Evolutionary conservation across 2,797 vertebrate genomes (phyloP).

Genomic region (Amblyraja radiata): DNA sequence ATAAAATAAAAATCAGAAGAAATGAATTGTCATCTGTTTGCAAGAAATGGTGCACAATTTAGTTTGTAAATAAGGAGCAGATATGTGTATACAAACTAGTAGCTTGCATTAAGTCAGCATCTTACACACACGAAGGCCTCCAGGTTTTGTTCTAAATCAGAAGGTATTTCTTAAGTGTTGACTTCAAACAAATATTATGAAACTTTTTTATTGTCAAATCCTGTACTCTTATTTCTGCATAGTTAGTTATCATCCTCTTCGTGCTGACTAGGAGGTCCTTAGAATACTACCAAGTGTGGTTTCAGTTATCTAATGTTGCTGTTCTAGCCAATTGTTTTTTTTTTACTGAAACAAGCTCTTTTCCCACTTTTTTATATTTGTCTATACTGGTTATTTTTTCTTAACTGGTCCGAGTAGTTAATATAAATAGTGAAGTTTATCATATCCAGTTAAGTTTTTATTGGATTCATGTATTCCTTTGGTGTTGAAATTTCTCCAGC

Average conservation of each 20-base stretch:
- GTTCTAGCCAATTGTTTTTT: neutral
- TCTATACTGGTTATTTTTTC: neutral
- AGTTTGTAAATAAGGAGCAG: too few relatives aligned
- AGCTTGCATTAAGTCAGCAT: too few relatives aligned
- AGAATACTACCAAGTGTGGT: neutral
- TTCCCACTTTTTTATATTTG: neutral
- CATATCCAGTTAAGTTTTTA: neutral
- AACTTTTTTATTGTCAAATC: neutral
- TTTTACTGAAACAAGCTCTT: neutral
- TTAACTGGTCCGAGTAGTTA: neutral
- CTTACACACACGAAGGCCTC: too few relatives aligned
- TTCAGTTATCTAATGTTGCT: neutral
- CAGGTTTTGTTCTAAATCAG: too few relatives aligned
- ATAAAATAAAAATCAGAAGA: too few relatives aligned
- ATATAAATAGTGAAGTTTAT: neutral
- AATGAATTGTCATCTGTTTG: too few relatives aligned
- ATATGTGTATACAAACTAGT: too few relatives aligned
- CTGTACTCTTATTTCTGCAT: neutral
- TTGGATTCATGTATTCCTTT: neutral
- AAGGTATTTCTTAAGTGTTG: too few relatives aligned
- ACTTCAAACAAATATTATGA: too few relatives aligned
- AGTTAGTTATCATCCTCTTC: neutral
- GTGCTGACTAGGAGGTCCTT: neutral
- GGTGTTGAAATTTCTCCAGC: neutral
- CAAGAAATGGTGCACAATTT: too few relatives aligned